These are phyloP conservation scores for Antheraea yamamai DNA, from an alignment of 2,888 invertebrate species.

Conservation along the genomic window DNA sequence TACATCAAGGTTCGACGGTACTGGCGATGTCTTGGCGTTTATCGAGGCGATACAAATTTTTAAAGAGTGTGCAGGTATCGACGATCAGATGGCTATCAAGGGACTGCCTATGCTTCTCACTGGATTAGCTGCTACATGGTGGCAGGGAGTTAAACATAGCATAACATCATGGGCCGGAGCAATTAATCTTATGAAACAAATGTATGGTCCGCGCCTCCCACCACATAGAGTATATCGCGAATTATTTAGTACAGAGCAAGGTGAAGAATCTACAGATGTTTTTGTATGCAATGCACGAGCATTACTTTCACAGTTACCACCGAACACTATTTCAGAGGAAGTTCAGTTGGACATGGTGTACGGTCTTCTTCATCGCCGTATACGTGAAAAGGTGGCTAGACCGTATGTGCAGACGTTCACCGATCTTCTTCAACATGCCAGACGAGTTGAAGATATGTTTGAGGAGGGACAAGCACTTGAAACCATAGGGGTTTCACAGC, in stretches of 20 bases:
- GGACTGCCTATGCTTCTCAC: slow-evolving; percentile 31
- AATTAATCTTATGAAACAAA: neutral
- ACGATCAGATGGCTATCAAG: slow-evolving; percentile 27
- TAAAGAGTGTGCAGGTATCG: slow-evolving; percentile 25
- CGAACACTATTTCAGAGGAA: neutral
- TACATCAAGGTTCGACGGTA: slow-evolving; percentile 28
- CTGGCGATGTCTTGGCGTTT: slow-evolving; percentile 24
- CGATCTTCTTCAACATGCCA: slow-evolving; percentile 24
- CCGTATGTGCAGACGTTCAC: slow-evolving; percentile 19
- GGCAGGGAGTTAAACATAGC: slow-evolving; percentile 23
- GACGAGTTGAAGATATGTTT: slow-evolving; percentile 25
- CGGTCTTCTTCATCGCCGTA: slow-evolving; percentile 28
- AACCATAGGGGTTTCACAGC: neutral
- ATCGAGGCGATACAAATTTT: slow-evolving; percentile 29
- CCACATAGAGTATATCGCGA: slow-evolving; percentile 17
- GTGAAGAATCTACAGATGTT: neutral
- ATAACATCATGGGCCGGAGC: slow-evolving; percentile 17
- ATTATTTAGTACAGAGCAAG: slow-evolving; percentile 13
- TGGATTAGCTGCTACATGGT: slow-evolving; percentile 30
- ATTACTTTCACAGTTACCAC: slow-evolving; percentile 22
- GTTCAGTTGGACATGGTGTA: slow-evolving; percentile 31
- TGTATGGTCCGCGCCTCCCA: slow-evolving; percentile 21
- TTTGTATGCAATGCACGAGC: slow-evolving; percentile 17
- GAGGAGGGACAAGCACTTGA: slow-evolving; percentile 16
- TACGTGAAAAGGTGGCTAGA: slow-evolving; percentile 27